Evolutionary conservation across 2,797 vertebrate species (phyloP).

Genomic region (Neopelma chrysocephalum): DNA sequence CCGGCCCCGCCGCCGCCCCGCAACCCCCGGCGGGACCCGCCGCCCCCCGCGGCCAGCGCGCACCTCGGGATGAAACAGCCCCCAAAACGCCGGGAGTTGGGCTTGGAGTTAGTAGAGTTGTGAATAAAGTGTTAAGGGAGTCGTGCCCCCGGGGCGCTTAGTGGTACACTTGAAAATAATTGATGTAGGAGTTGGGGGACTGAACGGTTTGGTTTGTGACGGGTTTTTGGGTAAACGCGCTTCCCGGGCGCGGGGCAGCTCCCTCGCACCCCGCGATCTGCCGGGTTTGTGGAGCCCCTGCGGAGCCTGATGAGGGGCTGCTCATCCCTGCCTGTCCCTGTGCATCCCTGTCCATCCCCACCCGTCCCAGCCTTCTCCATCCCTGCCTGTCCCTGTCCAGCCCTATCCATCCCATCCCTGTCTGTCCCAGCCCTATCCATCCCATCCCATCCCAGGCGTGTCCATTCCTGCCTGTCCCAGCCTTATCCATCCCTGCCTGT

Average conservation of each 20-base stretch:
- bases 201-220: neutral
- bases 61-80: neutral
- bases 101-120: fast-evolving
- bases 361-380: neutral
- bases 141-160: neutral
- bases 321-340: neutral
- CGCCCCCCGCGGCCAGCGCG: neutral
- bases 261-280: neutral
- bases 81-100: neutral
- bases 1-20: neutral
- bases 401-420: neutral
- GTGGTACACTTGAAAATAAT: neutral
- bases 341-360: neutral
- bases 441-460: too few relatives aligned
- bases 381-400: neutral
- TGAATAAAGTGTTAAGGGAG: neutral
- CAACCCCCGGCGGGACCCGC: neutral
- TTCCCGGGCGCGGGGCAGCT: neutral
- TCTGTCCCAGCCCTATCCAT: neutral
- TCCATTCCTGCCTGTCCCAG: too few relatives aligned
- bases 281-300: neutral
- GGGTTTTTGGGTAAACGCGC: neutral
- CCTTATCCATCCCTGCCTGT: too few relatives aligned
- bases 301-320: neutral
- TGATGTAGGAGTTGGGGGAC: neutral